These are phyloP conservation scores for Astyanax mexicanus DNA, from an alignment of 2,797 vertebrate genomes.

Conservation along the genomic window DNA sequence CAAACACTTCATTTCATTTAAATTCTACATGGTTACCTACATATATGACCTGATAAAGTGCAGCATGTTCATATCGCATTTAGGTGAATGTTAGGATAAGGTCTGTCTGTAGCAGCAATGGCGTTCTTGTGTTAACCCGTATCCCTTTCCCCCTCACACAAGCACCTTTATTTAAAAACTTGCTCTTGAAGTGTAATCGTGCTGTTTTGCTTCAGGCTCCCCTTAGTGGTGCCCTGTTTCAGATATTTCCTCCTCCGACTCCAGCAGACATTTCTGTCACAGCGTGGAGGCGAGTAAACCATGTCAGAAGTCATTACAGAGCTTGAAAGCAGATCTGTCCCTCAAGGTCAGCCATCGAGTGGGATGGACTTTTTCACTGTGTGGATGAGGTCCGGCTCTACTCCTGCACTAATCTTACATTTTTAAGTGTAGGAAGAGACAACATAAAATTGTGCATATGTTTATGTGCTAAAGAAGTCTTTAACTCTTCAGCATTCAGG, in stretches of 20 bases:
- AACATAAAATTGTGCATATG: neutral
- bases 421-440: neutral
- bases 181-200: conserved; percentile 57
- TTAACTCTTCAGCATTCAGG: neutral
- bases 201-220: conserved; percentile 55
- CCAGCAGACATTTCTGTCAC: conserved; percentile 65
- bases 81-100: conserved; percentile 29
- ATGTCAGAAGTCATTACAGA: conserved; percentile 65
- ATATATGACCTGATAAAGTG: conserved; percentile 29
- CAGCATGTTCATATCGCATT: conserved; percentile 24
- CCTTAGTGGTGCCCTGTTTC: conserved; percentile 59
- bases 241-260: conserved; percentile 62
- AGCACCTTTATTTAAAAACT: conserved; percentile 57
- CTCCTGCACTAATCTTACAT: conserved; percentile 26
- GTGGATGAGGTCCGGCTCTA: conserved; percentile 32
- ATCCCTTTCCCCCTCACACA: conserved; percentile 41
- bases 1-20: conserved; percentile 14
- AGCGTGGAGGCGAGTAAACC: conserved; percentile 65
- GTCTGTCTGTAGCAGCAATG: conserved; percentile 28
- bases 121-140: conserved; percentile 37
- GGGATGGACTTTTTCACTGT: conserved; percentile 59
- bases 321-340: conserved; percentile 64
- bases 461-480: neutral
- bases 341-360: conserved; percentile 57
- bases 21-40: conserved; percentile 9